Evolutionary conservation across 2,113 vertebrate species (phyloP), one percentile per base, ranked within the genome.

Genomic region (Platichthys stellatus): DNA sequence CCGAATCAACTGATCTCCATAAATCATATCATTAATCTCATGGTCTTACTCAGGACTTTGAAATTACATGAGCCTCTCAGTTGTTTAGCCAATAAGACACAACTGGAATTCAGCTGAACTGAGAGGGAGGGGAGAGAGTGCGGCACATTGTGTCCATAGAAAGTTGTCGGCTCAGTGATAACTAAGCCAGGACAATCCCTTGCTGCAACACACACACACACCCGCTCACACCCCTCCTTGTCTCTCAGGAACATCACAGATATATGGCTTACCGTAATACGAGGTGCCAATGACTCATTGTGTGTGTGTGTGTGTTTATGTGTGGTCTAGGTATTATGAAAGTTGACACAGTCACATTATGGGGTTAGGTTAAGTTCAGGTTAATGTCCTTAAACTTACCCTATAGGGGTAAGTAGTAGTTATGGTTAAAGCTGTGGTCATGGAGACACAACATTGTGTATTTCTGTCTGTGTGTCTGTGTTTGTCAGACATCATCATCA

Each of bases 261-360:
- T 43, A 74, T 63, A 82, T 78, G 79, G 53, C 61, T 89, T 85
- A 75, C 74, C 3, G 74, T 89, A 85, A 91, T 71, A 20, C 4
- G 11, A 82, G 65, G 90, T 78, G 78, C 73, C 65, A 72, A 69
- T 88, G 84, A 89, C 61, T 86, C 86, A 86, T 8, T 63, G 23
- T 62, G 76, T 68, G 61, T 59, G 63, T 66, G 64, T 76, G 64
- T 63, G 45, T 72, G 58, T 53, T 1, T 53, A 20, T 10, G 20
- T n/a, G 51, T 53, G 20, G 76, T 68, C 57, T 59, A 59, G 66
- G 68, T 76, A 47, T 61, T 23, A 51, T 20, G 14, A 15, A 51
- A 18, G 47, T 18, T 51, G 47, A 17, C 18, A 49, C 47, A 51
- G 17, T 51, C 47, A 51, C 47, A 51, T 51, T 51, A 43, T 43